Evolutionary conservation across 2,113 vertebrate species (phyloP).

Genomic region (Phalacrocorax aristotelis): DNA sequence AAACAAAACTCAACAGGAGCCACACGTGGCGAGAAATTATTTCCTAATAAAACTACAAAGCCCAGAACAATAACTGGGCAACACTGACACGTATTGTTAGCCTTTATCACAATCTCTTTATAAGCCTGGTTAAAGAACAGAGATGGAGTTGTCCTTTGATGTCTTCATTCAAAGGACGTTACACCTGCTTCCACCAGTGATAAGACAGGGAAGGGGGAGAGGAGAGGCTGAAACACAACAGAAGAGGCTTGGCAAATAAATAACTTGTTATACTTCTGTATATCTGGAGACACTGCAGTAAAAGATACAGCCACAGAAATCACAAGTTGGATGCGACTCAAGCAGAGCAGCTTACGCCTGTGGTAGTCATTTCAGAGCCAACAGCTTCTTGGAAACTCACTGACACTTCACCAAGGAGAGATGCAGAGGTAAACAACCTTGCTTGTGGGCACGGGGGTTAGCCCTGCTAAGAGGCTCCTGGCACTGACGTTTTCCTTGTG

Average conservation of each 20-base stretch:
- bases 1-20: constrained; percentile 68
- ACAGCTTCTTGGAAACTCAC: not conserved
- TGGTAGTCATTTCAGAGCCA: not conserved
- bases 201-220: constrained; percentile 11
- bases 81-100: constrained; percentile 74
- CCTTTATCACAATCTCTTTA: constrained; percentile 79
- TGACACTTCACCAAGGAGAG: not conserved
- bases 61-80: constrained; percentile 71
- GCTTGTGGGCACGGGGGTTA: not conserved
- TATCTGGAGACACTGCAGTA: not conserved
- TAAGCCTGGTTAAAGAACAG: constrained; percentile 78
- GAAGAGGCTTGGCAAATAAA: constrained; percentile 21
- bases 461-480: not conserved
- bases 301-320: not conserved
- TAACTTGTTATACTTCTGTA: not conserved
- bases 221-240: constrained; percentile 23
- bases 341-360: not conserved
- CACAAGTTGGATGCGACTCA: not conserved
- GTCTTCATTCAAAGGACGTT: constrained; percentile 73
- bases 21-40: constrained; percentile 70
- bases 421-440: not conserved
- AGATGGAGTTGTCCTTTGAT: constrained; percentile 73
- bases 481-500: not conserved
- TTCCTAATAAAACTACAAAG: constrained; percentile 83
- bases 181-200: constrained; percentile 44